phyloP scores from a whole-genome alignment of 2,888 invertebrate species.

The Meloe dianella region DNA sequence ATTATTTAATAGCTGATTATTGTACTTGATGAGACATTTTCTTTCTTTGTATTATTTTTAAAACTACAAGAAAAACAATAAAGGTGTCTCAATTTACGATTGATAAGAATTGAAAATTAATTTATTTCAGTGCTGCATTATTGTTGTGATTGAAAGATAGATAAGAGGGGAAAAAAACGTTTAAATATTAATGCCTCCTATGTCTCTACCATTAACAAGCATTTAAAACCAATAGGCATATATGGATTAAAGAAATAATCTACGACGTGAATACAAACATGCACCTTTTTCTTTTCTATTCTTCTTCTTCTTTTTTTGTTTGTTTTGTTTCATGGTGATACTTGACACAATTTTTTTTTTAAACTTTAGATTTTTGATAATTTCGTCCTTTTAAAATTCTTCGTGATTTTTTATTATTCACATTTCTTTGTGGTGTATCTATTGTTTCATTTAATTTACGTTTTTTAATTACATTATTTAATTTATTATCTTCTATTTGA shows the following conservation, averaged over 20 bases:
- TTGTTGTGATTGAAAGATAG: no score
- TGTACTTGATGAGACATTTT: conserved; percentile 48
- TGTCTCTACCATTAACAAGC: conserved; percentile 51
- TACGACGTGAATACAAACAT: conserved; percentile 5
- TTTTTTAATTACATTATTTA: conserved; percentile 39
- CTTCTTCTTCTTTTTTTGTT: background rate
- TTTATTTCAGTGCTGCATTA: conserved; percentile 23
- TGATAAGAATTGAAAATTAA: conserved; percentile 23
- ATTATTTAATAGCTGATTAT: conserved; percentile 51
- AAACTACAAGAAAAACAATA: no score
- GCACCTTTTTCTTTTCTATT: background rate
- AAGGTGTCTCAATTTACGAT: no score
- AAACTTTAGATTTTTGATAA: conserved; percentile 32
- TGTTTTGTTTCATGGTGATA: background rate
- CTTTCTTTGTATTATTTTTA: background rate
- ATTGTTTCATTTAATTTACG: conserved; percentile 48
- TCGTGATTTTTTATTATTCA: conserved; percentile 46
- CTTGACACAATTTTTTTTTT: conserved; percentile 16
- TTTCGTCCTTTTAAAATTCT: conserved; percentile 45
- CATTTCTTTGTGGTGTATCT: conserved; percentile 43
- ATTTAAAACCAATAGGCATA: conserved; percentile 34
- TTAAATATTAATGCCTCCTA: conserved; percentile 43
- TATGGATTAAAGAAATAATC: conserved; percentile 10
- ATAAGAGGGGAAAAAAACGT: conserved; percentile 43
- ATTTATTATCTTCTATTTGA: conserved; percentile 23